Base-by-base conservation (phyloP, 2,113 vertebrate genomes). In the Formicarius rufipectus region DNA sequence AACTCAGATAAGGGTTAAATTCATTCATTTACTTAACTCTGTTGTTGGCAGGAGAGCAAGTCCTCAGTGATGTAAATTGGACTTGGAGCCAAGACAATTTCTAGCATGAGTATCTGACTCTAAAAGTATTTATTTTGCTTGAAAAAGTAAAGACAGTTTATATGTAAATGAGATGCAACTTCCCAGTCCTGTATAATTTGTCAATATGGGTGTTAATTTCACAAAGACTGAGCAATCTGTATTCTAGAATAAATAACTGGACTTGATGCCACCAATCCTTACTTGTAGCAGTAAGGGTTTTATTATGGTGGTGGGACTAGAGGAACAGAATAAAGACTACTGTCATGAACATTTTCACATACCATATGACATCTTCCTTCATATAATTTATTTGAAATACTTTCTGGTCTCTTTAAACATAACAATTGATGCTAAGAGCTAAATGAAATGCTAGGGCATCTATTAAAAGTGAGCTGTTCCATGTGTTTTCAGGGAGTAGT, bases 191-290 rank as follows among this genome's bases (percentile, higher is more conserved):
- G 64, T 75, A 42, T 72, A 90, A 85, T 96, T 92, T 92, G 76
- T 84, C 79, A 95, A 68, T 71, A 86, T n/a, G 79, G 79, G 76
- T 78, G 85, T 79, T 94, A 90, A 94, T 96, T 96, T 96, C 68
- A 96, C 59, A 56, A 84, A 93, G 83, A 59, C 72, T 88, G 42
- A 90, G 37, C 55, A 93, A 89, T 40, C 21, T 71, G 55, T 88
- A 20, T 44, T 72, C 83, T 56, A n/a, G 58, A 91, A 92, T 67
- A 92, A 27, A 71, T 71, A 94, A 90, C 0, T 74, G 44, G 39
- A 75, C 60, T 84, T 80, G n/a, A 90, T 92, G n/a, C n/a, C 30
- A 31, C 55, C 64, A 81, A 49, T 28, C 28, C 25, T 81, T 40
- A 44, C 25, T 60, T 74, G 19, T 12, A 67, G 39, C 7, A 31